Conservation (phyloP, 2,797 vertebrate genomes). For the Pelobates cultripes region DNA sequence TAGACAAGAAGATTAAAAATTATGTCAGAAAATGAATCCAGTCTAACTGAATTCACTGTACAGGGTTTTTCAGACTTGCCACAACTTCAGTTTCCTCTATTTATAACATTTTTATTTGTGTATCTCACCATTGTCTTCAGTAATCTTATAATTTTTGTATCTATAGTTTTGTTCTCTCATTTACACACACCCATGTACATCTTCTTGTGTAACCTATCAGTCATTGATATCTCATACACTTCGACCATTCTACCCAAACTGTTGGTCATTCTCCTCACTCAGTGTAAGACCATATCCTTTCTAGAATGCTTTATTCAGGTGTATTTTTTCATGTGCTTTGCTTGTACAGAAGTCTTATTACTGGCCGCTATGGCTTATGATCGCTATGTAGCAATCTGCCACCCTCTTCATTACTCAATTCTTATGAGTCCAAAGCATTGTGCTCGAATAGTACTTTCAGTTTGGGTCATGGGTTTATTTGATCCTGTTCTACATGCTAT, state of each 20-base stretch:
- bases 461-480: constrained; percentile 58
- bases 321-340: no score
- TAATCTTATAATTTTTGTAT: constrained; percentile 54
- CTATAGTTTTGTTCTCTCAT: constrained; percentile 48
- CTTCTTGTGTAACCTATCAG: constrained; percentile 62
- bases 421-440: constrained; percentile 56
- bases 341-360: no score
- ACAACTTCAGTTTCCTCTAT: background rate
- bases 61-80: constrained; percentile 29
- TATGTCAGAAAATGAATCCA: no score
- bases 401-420: constrained; percentile 45
- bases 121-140: constrained; percentile 55
- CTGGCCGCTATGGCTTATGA: no score
- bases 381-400: no score
- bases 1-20: no score
- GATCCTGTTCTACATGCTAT: constrained; percentile 57
- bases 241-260: constrained; percentile 62
- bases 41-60: background rate
- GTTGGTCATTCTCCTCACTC: background rate
- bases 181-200: constrained; percentile 58
- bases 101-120: constrained; percentile 48
- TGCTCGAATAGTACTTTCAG: constrained; percentile 33
- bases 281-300: no score
- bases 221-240: constrained; percentile 42
- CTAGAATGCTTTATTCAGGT: no score